Evolutionary conservation across 2,113 vertebrate species (phyloP), one percentile per base, ranked within the genome.

Genomic region (Haemorhous mexicanus): DNA sequence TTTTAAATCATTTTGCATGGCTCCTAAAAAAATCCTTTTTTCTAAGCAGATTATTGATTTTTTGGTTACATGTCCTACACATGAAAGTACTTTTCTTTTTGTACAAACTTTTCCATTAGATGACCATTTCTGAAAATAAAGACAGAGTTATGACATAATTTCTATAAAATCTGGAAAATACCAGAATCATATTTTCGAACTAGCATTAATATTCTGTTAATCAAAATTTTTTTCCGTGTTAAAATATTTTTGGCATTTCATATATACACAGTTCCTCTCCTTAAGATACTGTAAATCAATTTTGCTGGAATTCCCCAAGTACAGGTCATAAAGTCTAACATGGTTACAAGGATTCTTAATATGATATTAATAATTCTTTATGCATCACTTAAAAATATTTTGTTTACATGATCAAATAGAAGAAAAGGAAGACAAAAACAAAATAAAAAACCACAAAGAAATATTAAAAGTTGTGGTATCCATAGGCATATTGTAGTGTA

Each of bases 171-270:
- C 9, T 58, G 18, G 26, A 77, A 89, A 87, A 77, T 20, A 62
- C 2, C 10, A 16, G 16, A 87, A 27, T 43, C 0, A 9, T 33
- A 5, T 5, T 84, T 76, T 53, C 56, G 8, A 61, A 27, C 12
- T 56, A 52, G 0, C 1, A 6, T 35, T 74, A 75, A 32, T 39
- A 35, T 1, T 11, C 2, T 1, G 0, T 37, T 49, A 76, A 28
- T 5, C n/a, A 61, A 62, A 49, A 5, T 11, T 43, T 35, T 49
- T 46, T 72, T 72, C 13, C 23, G 5, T 56, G 3, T 47, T 37
- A 76, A 80, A 84, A 58, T 80, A 44, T 53, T 80, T 68, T 92
- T 83, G 9, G 21, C 1, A 41, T 79, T 68, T 79, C 13, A 17
- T 37, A 56, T 39, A 5, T 41, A 59, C 1, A 27, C 6, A 22